Base-by-base conservation (phyloP, 1,140 invertebrate genomes). In the Pseudomyrmex dendroicus region DNA sequence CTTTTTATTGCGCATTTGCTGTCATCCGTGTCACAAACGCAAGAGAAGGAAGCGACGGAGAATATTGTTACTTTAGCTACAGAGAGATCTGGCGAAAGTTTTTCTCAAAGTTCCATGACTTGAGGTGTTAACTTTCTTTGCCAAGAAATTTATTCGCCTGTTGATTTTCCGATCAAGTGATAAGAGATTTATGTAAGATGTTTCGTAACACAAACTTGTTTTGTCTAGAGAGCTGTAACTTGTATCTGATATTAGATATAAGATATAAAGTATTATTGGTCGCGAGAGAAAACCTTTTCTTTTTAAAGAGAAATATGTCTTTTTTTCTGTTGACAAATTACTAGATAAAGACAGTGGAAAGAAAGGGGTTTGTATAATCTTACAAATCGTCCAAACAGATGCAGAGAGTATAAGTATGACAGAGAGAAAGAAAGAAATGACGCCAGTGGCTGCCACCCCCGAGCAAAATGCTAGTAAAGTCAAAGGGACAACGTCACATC, bases 401-500 rank as follows among this genome's bases (percentile, higher is more conserved):
- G 13, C 17, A 44, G 56, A 56, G 62, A 77, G 25, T 54, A 20
- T 17, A 67, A 77, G 66, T 56, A 63, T 13, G 48, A 77, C 46
- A 25, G 73, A 77, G 25, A 67, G 35, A 17, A 70, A 12, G 20
- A 8, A 63, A 17, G 46, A 13, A 17, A 35, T 52, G 66, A 59
- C 52, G 15, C 13, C 13, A 35, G 35, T 78, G 17, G 13, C 20
- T 67, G 63, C 63, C 74, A 68, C 44, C 56, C 52, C 10, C 44
- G 76, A 70, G 57, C 52, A 77, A 78, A 84, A 62, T 48, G 86
- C 67, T 54, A 74, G 82, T 46, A 48, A 84, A 87, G 82, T 80
- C 67, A 86, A 80, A 84, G 84, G 73, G 57, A 66, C 73, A 44
- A 64, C 54, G 64, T 73, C 50, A 67, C 25, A 57, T 73, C 67